Evolutionary conservation across 2,888 invertebrate species (phyloP), one percentile per base, ranked within the genome.

Genomic region (Dicycla oo): DNA sequence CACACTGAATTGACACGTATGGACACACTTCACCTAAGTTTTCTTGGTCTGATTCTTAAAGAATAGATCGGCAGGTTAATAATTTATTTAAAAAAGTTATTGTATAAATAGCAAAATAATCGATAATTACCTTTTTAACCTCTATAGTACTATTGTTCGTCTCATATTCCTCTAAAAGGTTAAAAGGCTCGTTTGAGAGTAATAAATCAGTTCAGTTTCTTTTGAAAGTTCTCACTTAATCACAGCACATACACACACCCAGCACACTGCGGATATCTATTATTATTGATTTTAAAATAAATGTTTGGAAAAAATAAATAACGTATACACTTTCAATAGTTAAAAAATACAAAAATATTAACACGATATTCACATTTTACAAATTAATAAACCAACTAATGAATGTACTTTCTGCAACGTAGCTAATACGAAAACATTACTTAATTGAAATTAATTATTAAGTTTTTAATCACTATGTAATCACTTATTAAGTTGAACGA

Each of bases 401-500:
- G 1, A 18, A 15, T 20, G 23, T 15, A 10, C 54, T 18, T 10
- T n/a, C 10, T 30, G 10, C 53, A 72, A 43, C 43, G 40, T n/a
- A n/a, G 53, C 45, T 38, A 54, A 45, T 1, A 15, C 6, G 2
- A 8, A 23, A n/a, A 18, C 3, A 15, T n/a, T n/a, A 61, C 45
- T 20, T 43, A 0, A 66, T 62, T 23, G 34, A 30, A 45, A n/a
- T 13, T 11, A n/a, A 26, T 51, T 18, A 20, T 43, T 15, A 40
- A 0, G 23, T 43, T 18, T 43, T 7, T 26, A 53, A 45, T 38
- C n/a, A 30, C 13, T 10, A n/a, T n/a, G n/a, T n/a, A 18, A 49
- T 40, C 38, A 54, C 54, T 40, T 30, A 53, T 38, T 53, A 56
- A 2, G 56, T 26, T 34, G 34, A 76, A 76, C 49, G 49, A 76